Evolutionary conservation across 2,888 invertebrate genomes (phyloP).

Genomic region (Acanthoscelides obtectus): DNA sequence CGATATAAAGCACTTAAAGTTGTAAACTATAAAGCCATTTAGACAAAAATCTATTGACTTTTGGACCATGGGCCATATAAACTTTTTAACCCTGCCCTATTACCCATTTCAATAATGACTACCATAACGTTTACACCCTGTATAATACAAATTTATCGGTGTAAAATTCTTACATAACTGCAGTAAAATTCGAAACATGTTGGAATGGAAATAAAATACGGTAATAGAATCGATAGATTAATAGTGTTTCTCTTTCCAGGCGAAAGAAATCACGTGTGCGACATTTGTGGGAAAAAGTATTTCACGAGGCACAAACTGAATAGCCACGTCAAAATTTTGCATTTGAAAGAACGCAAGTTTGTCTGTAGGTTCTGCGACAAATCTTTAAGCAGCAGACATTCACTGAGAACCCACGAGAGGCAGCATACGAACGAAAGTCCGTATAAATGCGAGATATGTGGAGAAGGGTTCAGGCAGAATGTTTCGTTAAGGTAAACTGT

Average conservation of each 20-base stretch:
- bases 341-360: conserved; percentile 33
- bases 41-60: no score
- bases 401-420: conserved; percentile 32
- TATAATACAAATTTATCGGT: no score
- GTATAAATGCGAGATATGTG: conserved; percentile 32
- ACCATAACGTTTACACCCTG: no score
- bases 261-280: conserved; percentile 30
- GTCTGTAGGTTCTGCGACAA: conserved; percentile 33
- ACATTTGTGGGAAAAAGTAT: conserved; percentile 29
- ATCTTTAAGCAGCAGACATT: conserved; percentile 33
- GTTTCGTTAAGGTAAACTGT: conserved; percentile 29
- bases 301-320: conserved; percentile 27
- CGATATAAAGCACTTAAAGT: no score
- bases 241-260: conserved; percentile 20
- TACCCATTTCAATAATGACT: no score
- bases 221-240: no score
- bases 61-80: no score
- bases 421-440: conserved; percentile 37
- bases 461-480: conserved; percentile 36
- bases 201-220: no score
- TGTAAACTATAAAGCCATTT: no score
- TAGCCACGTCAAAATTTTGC: conserved; percentile 34
- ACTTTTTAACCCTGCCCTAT: no score
- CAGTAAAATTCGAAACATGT: no score
- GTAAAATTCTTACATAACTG: no score